Percentiles rank a stretch among this genome's conserved stretches.
Conservation (phyloP, 2,113 vertebrate genomes). For the Callionymus lyra region DNA sequence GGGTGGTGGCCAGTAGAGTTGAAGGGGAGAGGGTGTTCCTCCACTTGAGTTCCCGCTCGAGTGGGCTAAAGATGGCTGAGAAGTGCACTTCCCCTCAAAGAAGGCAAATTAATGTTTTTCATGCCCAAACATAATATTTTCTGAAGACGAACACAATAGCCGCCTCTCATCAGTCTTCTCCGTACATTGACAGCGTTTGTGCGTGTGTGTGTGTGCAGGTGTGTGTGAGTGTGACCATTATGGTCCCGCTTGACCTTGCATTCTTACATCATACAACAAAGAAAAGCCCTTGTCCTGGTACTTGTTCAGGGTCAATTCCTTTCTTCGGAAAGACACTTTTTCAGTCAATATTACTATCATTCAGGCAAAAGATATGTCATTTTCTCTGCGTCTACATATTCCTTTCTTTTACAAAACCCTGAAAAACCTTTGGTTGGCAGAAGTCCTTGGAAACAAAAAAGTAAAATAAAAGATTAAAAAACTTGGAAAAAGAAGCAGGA, state of each 20-base stretch:
- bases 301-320: constrained; percentile 56
- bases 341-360: constrained; percentile 55
- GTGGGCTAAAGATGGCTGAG: constrained; percentile 55
- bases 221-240: constrained; percentile 24
- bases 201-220: constrained; percentile 20
- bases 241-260: constrained; percentile 56
- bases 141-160: constrained; percentile 51
- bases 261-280: constrained; percentile 30
- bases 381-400: constrained; percentile 35
- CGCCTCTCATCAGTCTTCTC: constrained; percentile 37
- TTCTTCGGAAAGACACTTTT: constrained; percentile 43
- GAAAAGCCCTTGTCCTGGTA: constrained; percentile 41
- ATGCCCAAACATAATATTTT: constrained; percentile 67
- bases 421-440: constrained; percentile 38
- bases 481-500: too few species aligned
- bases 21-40: constrained; percentile 14
- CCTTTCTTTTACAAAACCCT: constrained; percentile 42
- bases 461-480: constrained; percentile 22
- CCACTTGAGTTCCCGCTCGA: constrained; percentile 49
- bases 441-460: constrained; percentile 38
- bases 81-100: constrained; percentile 59
- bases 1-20: constrained; percentile 36
- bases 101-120: constrained; percentile 68
- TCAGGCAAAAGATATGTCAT: constrained; percentile 60
- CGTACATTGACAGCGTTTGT: constrained; percentile 37